Conservation (phyloP, 2,113 vertebrate genomes). For the Urocitellus parryii region DNA sequence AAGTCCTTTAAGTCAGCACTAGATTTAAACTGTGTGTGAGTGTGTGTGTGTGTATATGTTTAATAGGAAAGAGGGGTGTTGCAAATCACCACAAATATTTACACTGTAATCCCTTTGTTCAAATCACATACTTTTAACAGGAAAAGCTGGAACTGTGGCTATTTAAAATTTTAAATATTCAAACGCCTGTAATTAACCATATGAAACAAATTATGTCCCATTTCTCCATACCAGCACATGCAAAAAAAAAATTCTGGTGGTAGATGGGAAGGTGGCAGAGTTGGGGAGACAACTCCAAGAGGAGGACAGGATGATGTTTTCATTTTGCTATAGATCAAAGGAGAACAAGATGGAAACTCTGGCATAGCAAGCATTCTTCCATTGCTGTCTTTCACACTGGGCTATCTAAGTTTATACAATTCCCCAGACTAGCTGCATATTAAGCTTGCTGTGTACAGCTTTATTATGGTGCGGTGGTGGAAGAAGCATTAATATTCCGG, state of each 20-base stretch:
- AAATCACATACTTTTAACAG: constrained; percentile 79
- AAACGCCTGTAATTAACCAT: constrained; percentile 77
- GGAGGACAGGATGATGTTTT: constrained; percentile 79
- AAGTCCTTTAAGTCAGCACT: constrained; percentile 66
- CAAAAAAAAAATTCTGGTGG: constrained; percentile 28
- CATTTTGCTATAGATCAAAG: constrained; percentile 86
- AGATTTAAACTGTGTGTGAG: background rate
- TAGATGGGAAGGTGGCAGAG: constrained; percentile 65
- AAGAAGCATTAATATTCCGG: constrained; percentile 90
- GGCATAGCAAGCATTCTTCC: constrained; percentile 82
- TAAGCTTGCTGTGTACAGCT: constrained; percentile 90
- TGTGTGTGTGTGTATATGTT: constrained; percentile 52
- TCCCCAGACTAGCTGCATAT: constrained; percentile 88
- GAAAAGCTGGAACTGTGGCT: constrained; percentile 76
- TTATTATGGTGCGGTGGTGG: constrained; percentile 87
- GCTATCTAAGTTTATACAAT: constrained; percentile 88
- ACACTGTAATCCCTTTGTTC: constrained; percentile 85
- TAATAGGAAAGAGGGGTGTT: constrained; percentile 71
- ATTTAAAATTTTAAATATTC: constrained; percentile 82
- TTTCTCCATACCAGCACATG: constrained; percentile 66
- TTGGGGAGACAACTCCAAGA: constrained; percentile 75
- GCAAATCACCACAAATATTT: constrained; percentile 76
- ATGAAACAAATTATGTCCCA: constrained; percentile 80
- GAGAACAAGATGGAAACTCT: constrained; percentile 84
- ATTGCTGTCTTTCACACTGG: constrained; percentile 86